Conservation (phyloP, 2,888 invertebrate genomes). For the Endotricha flammealis region DNA sequence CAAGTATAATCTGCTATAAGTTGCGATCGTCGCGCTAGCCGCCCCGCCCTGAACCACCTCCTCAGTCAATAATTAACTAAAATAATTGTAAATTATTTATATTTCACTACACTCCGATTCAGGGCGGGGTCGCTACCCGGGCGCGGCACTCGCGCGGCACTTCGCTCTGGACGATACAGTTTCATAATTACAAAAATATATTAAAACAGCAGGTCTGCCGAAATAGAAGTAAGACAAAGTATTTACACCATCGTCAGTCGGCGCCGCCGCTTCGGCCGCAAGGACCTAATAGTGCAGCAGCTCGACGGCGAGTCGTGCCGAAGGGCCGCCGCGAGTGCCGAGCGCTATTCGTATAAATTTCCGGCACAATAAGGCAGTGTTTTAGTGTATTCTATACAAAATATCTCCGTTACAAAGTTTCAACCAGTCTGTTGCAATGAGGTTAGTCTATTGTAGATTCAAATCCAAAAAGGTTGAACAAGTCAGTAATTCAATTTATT, state of each 20-base stretch:
- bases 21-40: constrained; percentile 45
- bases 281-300: no score
- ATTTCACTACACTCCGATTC: constrained; percentile 48
- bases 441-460: constrained; percentile 75
- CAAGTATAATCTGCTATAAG: constrained; percentile 60
- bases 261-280: no score
- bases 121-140: constrained; percentile 44
- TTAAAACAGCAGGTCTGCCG: not conserved
- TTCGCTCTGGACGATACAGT: constrained; percentile 13
- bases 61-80: constrained; percentile 60
- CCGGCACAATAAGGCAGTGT: constrained; percentile 78
- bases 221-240: not conserved
- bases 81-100: constrained; percentile 57
- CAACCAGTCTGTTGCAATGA: constrained; percentile 75
- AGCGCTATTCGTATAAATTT: constrained; percentile 47
- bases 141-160: constrained; percentile 42
- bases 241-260: no score
- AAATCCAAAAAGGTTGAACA: constrained; percentile 76
- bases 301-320: no score
- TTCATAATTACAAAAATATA: not conserved
- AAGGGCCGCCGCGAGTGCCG: constrained; percentile 20
- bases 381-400: constrained; percentile 75
- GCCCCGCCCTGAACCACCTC: constrained; percentile 46
- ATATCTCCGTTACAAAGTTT: constrained; percentile 72
- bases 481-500: constrained; percentile 67